Evolutionary conservation across 2,113 vertebrate genomes (phyloP).

Genomic region (Stercorarius parasiticus): DNA sequence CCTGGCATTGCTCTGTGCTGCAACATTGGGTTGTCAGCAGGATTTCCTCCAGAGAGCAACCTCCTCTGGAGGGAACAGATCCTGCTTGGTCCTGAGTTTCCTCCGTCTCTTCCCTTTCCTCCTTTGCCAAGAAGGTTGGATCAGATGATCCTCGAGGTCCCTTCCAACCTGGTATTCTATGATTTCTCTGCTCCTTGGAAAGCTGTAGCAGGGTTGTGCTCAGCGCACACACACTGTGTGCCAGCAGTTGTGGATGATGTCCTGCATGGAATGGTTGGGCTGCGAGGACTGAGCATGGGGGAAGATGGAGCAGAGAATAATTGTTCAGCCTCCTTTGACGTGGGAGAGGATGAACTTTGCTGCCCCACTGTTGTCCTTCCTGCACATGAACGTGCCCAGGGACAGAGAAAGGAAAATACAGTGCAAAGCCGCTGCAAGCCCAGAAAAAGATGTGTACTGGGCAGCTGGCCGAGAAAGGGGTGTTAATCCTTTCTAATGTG

Average conservation of each 20-base stretch:
- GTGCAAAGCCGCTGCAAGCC: background rate
- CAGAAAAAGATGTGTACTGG: background rate
- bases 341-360: background rate
- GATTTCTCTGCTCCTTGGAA: background rate
- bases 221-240: rapidly evolving
- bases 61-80: background rate
- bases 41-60: background rate
- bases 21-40: background rate
- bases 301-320: background rate
- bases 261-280: background rate
- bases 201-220: background rate
- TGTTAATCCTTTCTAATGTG: constrained; percentile 10
- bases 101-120: background rate
- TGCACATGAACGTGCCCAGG: rapidly evolving
- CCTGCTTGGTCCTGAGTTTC: background rate
- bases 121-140: background rate
- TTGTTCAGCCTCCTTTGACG: background rate
- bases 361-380: background rate
- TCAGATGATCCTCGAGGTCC: background rate
- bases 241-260: background rate
- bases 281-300: background rate
- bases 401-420: background rate
- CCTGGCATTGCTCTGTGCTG: background rate
- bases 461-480: background rate
- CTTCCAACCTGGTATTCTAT: background rate